A percentile compares a stretch with the other conserved stretches of the same genome.
Conservation (phyloP, 2,113 vertebrate genomes). For the Misgurnus mizolepis region DNA sequence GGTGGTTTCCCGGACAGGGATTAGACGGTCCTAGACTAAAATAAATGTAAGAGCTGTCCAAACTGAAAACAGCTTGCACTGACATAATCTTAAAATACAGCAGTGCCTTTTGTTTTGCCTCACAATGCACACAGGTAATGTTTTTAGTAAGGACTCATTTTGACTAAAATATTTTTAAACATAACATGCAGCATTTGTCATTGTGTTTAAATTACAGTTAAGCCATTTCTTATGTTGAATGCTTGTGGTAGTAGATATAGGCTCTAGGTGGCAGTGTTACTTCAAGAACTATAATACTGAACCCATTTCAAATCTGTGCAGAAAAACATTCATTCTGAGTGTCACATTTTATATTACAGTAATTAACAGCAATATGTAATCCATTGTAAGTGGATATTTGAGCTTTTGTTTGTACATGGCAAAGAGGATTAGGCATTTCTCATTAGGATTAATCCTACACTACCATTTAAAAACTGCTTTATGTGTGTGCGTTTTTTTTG, state of each 20-base stretch:
- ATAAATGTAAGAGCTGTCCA: too few species aligned
- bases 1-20: too few species aligned
- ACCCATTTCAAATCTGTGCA: neutral
- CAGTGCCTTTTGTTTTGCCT: too few species aligned
- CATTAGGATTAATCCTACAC: neutral
- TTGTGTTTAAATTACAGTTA: too few species aligned
- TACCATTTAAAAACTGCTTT: neutral
- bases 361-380: neutral
- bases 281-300: neutral
- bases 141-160: too few species aligned
- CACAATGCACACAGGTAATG: too few species aligned
- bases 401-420: neutral
- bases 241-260: neutral
- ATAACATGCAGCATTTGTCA: too few species aligned
- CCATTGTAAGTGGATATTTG: neutral
- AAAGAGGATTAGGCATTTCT: neutral
- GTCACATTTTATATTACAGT: neutral
- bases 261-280: constrained; percentile 41
- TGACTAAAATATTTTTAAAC: too few species aligned
- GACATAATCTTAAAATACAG: too few species aligned
- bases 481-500: neutral
- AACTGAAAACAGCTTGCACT: too few species aligned
- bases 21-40: too few species aligned
- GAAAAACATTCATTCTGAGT: neutral
- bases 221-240: too few species aligned